Evolutionary conservation across 2,888 invertebrate species (phyloP).

Genomic region (Drosophila subquinaria): DNA sequence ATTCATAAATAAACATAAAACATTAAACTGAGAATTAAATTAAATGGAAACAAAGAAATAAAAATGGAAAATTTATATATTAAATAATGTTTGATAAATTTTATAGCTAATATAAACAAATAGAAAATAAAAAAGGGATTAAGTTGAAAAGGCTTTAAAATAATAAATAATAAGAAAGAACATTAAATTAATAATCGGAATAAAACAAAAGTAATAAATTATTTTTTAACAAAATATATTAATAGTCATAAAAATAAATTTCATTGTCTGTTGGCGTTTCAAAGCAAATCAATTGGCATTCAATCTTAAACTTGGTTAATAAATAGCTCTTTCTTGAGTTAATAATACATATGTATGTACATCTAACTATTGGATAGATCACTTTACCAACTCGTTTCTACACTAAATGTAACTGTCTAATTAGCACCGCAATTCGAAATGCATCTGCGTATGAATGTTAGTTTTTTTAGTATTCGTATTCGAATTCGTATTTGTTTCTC

Average conservation of each 20-base stretch:
- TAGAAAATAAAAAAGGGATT: no score
- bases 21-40: no score
- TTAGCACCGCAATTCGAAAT: constrained; percentile 36
- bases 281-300: background rate
- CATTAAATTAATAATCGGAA: background rate
- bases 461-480: constrained; percentile 13
- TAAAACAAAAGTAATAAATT: background rate
- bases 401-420: constrained; percentile 31
- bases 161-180: background rate
- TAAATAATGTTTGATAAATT: no score
- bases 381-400: constrained; percentile 23
- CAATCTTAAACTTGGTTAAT: background rate
- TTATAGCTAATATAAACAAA: no score
- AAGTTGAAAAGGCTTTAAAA: background rate
- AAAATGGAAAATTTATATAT: no score
- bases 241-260: background rate
- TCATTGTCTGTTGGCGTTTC: no score
- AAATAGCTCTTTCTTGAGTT: background rate
- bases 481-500: constrained; percentile 7
- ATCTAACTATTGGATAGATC: constrained; percentile 1
- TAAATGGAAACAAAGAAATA: no score
- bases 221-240: no score
- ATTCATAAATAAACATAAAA: no score
- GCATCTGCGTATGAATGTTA: constrained; percentile 43
- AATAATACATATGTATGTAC: background rate